These are phyloP conservation scores for Hoplias malabaricus DNA, from an alignment of 2,113 vertebrate genomes.

Conservation along the genomic window DNA sequence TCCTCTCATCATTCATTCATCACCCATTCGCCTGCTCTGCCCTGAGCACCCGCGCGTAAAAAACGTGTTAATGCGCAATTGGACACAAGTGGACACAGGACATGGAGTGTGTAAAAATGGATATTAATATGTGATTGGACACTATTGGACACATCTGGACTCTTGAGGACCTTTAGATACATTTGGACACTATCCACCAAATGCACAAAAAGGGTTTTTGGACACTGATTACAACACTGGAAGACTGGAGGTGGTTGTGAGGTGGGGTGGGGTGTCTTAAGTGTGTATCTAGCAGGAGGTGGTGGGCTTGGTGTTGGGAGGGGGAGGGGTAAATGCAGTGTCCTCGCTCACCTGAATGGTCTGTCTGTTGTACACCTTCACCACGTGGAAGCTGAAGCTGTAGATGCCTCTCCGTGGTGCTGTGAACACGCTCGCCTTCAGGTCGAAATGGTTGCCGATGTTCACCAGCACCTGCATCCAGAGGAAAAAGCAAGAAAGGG, in stretches of 20 bases:
- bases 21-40: background rate
- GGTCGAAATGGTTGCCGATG: constrained; percentile 98
- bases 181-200: background rate
- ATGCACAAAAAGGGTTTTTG: too few relatives aligned
- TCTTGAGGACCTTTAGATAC: too few relatives aligned
- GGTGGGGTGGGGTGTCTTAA: too few relatives aligned
- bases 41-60: background rate
- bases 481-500: too few relatives aligned
- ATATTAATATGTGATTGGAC: too few relatives aligned
- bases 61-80: background rate
- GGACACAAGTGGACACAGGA: background rate
- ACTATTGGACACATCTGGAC: too few relatives aligned
- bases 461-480: constrained; percentile 94
- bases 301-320: too few relatives aligned
- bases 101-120: too few relatives aligned
- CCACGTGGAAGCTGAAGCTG: constrained; percentile 99
- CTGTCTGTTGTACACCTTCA: constrained; percentile 99
- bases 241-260: background rate
- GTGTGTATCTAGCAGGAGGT: too few relatives aligned
- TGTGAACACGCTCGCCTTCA: constrained; percentile 95
- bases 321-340: background rate
- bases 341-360: constrained; percentile 92
- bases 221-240: too few relatives aligned
- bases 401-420: constrained; percentile 97
- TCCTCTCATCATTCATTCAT: background rate